A percentile compares a stretch with the other conserved stretches of the same genome.
These are phyloP conservation scores for Tenthredo mesomela DNA, from an alignment of 2,888 invertebrate species.

Conservation along the genomic window DNA sequence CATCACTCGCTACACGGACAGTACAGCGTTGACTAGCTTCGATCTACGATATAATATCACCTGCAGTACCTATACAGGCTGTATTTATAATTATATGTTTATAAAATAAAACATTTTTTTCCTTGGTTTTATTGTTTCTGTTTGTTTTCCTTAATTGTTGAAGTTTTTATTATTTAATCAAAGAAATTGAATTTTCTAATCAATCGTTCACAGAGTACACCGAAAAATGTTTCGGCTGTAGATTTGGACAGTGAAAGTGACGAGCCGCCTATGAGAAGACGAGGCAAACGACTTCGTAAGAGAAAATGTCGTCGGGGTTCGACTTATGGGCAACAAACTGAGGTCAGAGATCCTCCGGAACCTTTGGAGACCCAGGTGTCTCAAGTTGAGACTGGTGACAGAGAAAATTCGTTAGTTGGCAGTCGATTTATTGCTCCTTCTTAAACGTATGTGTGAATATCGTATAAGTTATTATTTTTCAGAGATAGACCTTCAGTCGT, in stretches of 20 bases:
- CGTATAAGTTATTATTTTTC: neutral
- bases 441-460: neutral
- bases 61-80: neutral
- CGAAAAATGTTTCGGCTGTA: conserved; percentile 56
- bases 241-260: conserved; percentile 61
- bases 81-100: neutral
- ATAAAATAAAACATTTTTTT: neutral
- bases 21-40: neutral
- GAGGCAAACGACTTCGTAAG: conserved; percentile 72
- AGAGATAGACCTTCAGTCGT: conserved; percentile 57
- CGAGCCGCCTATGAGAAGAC: conserved; percentile 64
- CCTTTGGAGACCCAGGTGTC: conserved; percentile 83
- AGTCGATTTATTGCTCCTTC: neutral
- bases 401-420: conserved; percentile 68
- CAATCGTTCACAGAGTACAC: conserved; percentile 53
- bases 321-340: conserved; percentile 74
- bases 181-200: neutral
- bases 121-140: neutral
- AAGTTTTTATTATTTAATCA: neutral
- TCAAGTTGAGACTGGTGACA: conserved; percentile 78
- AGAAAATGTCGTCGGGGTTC: conserved; percentile 72
- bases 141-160: neutral
- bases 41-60: neutral
- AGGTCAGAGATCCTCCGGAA: conserved; percentile 80
- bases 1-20: neutral